Percentiles rank a stretch among this genome's conserved stretches.
Conservation (phyloP, 2,888 invertebrate species). For the Antheraea assamensis region DNA sequence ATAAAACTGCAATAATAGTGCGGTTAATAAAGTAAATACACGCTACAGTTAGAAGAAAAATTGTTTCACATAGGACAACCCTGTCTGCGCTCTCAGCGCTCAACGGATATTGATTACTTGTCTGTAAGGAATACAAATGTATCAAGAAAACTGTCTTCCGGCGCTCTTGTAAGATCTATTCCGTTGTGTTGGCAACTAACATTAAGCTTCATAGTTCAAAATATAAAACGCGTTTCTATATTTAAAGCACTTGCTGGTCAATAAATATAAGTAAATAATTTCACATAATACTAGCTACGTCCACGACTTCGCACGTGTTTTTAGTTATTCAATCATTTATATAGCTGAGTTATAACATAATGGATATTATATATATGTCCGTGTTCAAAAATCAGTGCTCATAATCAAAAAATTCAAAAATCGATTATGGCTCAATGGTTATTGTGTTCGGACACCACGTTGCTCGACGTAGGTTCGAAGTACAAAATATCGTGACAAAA, state of each 20-base stretch:
- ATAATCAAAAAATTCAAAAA: too few species aligned
- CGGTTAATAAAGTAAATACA: slow-evolving; percentile 25
- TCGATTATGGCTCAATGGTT: too few species aligned
- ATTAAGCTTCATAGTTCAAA: slow-evolving; percentile 69
- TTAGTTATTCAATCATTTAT: too few species aligned
- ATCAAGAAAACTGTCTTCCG: slow-evolving; percentile 67
- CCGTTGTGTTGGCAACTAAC: slow-evolving; percentile 67
- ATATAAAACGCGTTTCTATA: slow-evolving; percentile 43
- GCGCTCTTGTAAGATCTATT: slow-evolving; percentile 59
- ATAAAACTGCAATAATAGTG: neutral
- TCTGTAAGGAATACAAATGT: slow-evolving; percentile 80
- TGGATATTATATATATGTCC: too few species aligned
- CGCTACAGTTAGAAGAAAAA: slow-evolving; percentile 50
- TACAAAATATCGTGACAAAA: too few species aligned
- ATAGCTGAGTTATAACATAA: too few species aligned
- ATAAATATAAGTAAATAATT: neutral
- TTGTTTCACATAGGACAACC: slow-evolving; percentile 56
- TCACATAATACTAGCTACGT: neutral
- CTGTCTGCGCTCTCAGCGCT: slow-evolving; percentile 60
- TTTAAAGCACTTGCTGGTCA: slow-evolving; percentile 13
- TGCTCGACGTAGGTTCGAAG: too few species aligned
- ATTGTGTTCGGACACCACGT: too few species aligned
- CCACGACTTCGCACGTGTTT: too few species aligned
- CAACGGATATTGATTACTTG: slow-evolving; percentile 78
- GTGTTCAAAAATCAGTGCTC: too few species aligned